phyloP scores from a whole-genome alignment of 2,797 vertebrate genomes.

The Danio choprae region DNA sequence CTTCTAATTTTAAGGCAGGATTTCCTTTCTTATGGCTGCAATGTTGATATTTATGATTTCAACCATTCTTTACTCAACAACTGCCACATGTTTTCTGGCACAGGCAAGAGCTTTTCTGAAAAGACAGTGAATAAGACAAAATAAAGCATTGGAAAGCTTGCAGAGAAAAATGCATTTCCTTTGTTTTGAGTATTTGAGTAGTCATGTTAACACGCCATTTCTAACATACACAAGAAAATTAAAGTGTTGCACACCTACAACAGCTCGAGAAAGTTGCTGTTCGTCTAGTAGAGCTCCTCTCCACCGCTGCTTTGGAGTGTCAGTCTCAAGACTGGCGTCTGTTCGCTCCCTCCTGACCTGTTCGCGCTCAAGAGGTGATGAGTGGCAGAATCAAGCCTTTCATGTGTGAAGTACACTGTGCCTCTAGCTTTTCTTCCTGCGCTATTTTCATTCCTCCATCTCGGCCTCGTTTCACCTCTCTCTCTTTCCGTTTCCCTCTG shows the following conservation, averaged over 20 bases:
- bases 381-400: slow-evolving; percentile 54
- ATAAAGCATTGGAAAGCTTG: not conserved
- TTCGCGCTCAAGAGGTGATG: slow-evolving; percentile 48
- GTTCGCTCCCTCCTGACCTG: slow-evolving; percentile 46
- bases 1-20: slow-evolving; percentile 10
- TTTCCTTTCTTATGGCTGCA: slow-evolving; percentile 16
- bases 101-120: not conserved
- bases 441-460: slow-evolving; percentile 47
- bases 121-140: not conserved
- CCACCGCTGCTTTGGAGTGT: slow-evolving; percentile 44
- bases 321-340: slow-evolving; percentile 39
- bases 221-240: not conserved
- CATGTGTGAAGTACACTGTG: slow-evolving; percentile 36
- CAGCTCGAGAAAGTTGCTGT: slow-evolving; percentile 18
- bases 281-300: slow-evolving; percentile 28
- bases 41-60: slow-evolving; percentile 4
- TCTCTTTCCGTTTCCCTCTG: slow-evolving; percentile 44
- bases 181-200: not conserved
- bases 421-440: slow-evolving; percentile 40
- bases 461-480: slow-evolving; percentile 7
- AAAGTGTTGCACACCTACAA: not conserved
- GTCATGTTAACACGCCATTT: not conserved
- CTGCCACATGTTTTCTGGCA: not conserved
- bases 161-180: not conserved
- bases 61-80: slow-evolving; percentile 26